A percentile compares a stretch with the other conserved stretches of the same genome.
Conservation (phyloP, 2,888 invertebrate genomes). For the Saturnia pavonia region DNA sequence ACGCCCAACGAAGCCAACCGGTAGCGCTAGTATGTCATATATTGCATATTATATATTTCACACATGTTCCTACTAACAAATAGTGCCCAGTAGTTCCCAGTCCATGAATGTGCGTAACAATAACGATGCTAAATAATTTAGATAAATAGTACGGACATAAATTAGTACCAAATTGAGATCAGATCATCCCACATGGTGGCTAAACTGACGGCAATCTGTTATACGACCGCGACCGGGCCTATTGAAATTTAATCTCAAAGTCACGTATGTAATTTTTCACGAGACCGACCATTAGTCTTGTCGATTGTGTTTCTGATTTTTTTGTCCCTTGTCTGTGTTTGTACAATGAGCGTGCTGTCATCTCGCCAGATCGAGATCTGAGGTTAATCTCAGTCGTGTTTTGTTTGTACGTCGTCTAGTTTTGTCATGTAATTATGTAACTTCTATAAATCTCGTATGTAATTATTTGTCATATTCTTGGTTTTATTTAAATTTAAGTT, state of each 20-base stretch:
- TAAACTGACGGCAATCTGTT: not conserved
- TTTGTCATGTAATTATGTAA: constrained; percentile 16
- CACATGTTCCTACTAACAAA: not conserved
- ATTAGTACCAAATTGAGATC: constrained; percentile 13
- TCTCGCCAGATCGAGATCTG: constrained; percentile 21
- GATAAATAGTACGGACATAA: not conserved
- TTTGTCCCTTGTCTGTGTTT: constrained; percentile 31
- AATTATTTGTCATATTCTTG: not conserved
- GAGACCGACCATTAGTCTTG: constrained; percentile 34
- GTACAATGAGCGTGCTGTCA: constrained; percentile 30
- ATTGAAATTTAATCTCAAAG: constrained; percentile 46
- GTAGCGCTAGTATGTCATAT: too few species aligned
- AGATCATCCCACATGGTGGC: constrained; percentile 10
- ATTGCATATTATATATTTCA: too few species aligned
- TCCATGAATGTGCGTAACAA: not conserved
- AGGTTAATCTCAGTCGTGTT: constrained; percentile 15
- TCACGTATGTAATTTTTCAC: constrained; percentile 55
- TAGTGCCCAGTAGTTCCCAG: not conserved
- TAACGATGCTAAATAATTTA: not conserved
- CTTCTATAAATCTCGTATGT: not conserved
- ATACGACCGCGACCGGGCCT: constrained; percentile 30
- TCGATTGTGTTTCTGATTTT: constrained; percentile 28
- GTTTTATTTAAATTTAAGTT: not conserved
- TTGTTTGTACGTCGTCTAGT: constrained; percentile 13
- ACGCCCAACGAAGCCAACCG: too few species aligned